Evolutionary conservation across 2,797 vertebrate species (phyloP).

Genomic region (Glossophaga mutica): DNA sequence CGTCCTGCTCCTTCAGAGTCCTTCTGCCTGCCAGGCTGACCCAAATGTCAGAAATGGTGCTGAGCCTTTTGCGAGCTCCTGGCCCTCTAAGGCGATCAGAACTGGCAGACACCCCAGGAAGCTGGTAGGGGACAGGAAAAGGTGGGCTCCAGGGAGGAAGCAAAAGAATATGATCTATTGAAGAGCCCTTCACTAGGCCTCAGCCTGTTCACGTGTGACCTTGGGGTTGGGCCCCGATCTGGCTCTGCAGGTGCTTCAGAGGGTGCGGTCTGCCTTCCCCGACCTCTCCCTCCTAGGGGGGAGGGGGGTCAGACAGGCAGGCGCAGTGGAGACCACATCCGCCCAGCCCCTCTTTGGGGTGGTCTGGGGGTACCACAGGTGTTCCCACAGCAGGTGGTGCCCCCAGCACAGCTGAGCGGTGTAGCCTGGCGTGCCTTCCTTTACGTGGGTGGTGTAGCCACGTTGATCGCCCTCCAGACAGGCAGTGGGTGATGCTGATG

Average conservation of each 20-base stretch:
- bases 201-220: background rate
- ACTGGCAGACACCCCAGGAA: background rate
- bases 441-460: background rate
- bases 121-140: background rate
- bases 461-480: background rate
- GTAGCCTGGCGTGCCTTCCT: rapidly evolving
- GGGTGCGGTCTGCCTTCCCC: background rate
- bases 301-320: background rate
- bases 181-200: background rate
- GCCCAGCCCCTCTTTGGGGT: too few species aligned
- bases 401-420: rapidly evolving
- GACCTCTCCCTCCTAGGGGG: background rate
- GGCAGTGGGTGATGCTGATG: background rate
- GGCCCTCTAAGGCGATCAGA: background rate
- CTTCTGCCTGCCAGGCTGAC: background rate
- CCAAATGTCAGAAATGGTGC: background rate
- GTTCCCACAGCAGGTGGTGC: background rate
- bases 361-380: background rate
- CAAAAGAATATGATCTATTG: too few species aligned
- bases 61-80: background rate
- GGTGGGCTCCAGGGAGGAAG: background rate
- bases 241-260: background rate
- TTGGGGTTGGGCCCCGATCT: background rate
- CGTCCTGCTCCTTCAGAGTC: background rate
- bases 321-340: background rate